Evolutionary conservation across 1,140 invertebrate species (phyloP).

Genomic region (Calosoma granatense): DNA sequence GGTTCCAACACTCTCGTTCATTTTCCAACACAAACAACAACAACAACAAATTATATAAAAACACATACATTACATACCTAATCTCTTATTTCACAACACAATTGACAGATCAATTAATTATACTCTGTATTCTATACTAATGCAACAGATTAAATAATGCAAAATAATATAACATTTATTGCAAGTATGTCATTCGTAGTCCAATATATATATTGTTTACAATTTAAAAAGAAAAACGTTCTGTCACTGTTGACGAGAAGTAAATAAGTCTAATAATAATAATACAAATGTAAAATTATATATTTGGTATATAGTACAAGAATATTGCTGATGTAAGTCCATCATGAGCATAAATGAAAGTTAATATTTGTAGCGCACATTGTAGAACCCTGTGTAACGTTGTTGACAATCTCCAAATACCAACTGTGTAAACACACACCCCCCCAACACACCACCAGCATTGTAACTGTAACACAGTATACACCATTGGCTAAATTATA

Average conservation of each 20-base stretch:
- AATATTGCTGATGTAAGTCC: not conserved
- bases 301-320: slow-evolving; percentile 6
- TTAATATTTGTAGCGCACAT: slow-evolving; percentile 7
- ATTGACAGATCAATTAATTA: too few relatives aligned
- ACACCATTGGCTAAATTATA: too few relatives aligned
- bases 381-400: slow-evolving; percentile 1
- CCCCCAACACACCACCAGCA: too few relatives aligned
- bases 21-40: not conserved
- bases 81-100: not conserved
- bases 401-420: too few relatives aligned
- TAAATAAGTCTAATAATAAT: too few relatives aligned
- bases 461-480: too few relatives aligned
- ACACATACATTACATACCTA: too few relatives aligned
- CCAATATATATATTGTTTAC: slow-evolving; percentile 1
- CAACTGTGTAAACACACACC: too few relatives aligned
- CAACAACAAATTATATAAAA: not conserved
- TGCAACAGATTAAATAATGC: not conserved
- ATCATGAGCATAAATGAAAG: slow-evolving; percentile 1
- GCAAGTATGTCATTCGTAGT: not conserved
- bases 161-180: not conserved
- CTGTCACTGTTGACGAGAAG: too few relatives aligned
- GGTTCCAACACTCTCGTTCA: not conserved
- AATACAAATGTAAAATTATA: slow-evolving; percentile 1
- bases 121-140: too few relatives aligned
- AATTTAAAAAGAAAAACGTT: not conserved